Evolutionary conservation across 1,140 invertebrate species (phyloP), one percentile per base, ranked within the genome.

Genomic region (Luehdorfia chinensis): DNA sequence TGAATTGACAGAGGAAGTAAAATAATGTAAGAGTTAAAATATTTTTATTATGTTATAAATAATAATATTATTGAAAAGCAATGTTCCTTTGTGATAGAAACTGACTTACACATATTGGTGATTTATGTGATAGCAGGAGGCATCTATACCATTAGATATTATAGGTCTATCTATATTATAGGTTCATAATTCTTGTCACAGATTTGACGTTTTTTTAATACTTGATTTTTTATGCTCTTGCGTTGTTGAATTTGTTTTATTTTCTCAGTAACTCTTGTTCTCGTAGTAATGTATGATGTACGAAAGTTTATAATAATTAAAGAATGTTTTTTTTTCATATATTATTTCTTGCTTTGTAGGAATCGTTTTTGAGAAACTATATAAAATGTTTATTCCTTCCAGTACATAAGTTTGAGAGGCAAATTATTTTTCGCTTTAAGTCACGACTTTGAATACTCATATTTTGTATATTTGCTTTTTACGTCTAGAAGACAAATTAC

Each of bases 111-210:
- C 15, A 15, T 9, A 8, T 9, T 37, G 12, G n/a, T 37, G 15
- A 18, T 34, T 11, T 21, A 37, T 18, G 33, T 18, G 19, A 36
- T 36, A 21, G 7, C n/a, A n/a, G n/a, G n/a, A n/a, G n/a, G n/a
- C n/a, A n/a, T 11, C 16, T 8, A 19, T 15, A 4, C 16, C 21
- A 21, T 37, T 11, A 19, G 1, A 13, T 37, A 15, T 19, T 36
- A 18, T 31, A 31, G 15, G 15, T 18, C n/a, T n/a, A n/a, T n/a
- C n/a, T n/a, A n/a, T n/a, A n/a, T n/a, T n/a, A n/a, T n/a, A n/a
- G n/a, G n/a, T 21, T 3, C 19, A 21, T 6, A 3, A 21, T 21
- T 21, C 19, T 21, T 21, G 19, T 3, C 19, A 21, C 2, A 21
- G 6, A 21, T 21, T 21, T 21, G 19, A 21, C 6, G 2, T 21